Conservation (phyloP, 2,797 vertebrate species). For the Scolopax rusticola region DNA sequence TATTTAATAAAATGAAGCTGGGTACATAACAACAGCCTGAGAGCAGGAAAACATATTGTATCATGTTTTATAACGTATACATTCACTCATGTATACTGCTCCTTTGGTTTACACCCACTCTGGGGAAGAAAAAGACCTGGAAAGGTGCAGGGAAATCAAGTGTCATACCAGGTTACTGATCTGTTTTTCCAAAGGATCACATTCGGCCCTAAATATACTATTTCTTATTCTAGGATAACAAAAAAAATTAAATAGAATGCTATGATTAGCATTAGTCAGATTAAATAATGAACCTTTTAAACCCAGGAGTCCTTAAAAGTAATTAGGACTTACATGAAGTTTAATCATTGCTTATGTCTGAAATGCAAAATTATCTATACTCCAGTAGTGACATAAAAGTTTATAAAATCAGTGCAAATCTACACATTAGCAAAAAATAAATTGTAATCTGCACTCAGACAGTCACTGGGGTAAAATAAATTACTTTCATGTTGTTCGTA, state of each 20-base stretch:
- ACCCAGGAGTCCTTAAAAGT: constrained; percentile 14
- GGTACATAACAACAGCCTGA: neutral
- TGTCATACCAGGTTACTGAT: neutral
- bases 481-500: neutral
- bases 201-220: constrained; percentile 36
- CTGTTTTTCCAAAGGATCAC: constrained; percentile 39
- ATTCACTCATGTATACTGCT: neutral
- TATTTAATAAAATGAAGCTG: neutral
- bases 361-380: neutral
- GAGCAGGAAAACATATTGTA: neutral
- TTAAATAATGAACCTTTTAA: constrained; percentile 37
- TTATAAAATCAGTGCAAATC: neutral
- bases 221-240: neutral
- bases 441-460: neutral
- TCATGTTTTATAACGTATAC: neutral
- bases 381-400: neutral
- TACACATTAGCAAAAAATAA: neutral
- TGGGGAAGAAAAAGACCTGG: neutral
- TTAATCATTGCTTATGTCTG: neutral
- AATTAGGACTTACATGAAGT: neutral
- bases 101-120: neutral
- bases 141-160: neutral
- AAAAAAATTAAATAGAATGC: neutral
- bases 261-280: neutral
- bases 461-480: neutral